These are phyloP conservation scores for Eulemur mongoz DNA, from an alignment of 2,797 vertebrate genomes.

Conservation along the genomic window DNA sequence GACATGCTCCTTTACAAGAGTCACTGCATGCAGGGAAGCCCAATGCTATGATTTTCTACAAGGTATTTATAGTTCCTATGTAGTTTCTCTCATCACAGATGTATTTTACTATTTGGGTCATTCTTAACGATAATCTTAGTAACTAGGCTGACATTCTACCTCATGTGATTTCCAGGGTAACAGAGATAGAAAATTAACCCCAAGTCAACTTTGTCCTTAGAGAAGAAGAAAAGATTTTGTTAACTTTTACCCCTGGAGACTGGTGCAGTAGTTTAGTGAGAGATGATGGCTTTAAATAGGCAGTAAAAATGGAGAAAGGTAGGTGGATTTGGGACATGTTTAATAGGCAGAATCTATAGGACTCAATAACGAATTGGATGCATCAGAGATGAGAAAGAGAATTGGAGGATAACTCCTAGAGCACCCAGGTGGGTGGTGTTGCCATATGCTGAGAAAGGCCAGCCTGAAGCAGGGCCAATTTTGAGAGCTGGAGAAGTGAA, in stretches of 20 bases:
- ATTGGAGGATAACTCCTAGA: background rate
- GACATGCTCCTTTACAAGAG: background rate
- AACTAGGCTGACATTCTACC: background rate
- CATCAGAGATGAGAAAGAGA: background rate
- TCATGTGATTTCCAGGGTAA: background rate
- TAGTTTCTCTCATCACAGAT: background rate
- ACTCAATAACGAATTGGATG: background rate
- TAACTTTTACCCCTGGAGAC: background rate
- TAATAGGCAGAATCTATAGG: background rate
- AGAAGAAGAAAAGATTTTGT: background rate
- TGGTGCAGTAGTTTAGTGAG: background rate
- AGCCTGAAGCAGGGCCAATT: background rate
- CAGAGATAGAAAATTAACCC: background rate
- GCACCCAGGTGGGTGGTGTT: background rate
- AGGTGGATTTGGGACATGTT: background rate
- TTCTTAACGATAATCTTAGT: background rate
- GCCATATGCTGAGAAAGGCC: background rate
- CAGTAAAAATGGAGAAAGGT: background rate
- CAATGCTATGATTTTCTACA: background rate
- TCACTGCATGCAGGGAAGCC: background rate
- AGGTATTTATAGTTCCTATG: background rate
- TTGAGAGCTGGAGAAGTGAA: background rate
- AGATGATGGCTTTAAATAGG: background rate
- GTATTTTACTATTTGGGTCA: background rate
- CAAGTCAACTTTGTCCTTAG: background rate